A percentile compares a stretch with the other conserved stretches of the same genome.
Evolutionary conservation across 2,888 invertebrate genomes (phyloP).

Genomic region (Melitaea athalia): DNA sequence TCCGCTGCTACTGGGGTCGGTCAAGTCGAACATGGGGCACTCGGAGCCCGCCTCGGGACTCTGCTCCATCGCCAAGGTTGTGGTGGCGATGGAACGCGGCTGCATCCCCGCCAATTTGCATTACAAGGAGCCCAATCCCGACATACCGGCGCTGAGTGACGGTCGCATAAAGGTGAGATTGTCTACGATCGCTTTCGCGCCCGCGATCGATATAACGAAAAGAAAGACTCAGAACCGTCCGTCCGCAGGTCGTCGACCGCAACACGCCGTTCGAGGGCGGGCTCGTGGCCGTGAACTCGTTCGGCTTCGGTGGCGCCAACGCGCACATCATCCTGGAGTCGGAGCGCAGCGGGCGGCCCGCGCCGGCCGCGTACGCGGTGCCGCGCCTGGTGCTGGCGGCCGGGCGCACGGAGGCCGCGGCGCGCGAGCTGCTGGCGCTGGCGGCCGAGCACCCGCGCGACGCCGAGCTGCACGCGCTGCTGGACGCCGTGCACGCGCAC

Average conservation of each 20-base stretch:
- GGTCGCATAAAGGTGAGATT: conserved; percentile 89
- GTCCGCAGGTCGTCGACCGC: conserved; percentile 87
- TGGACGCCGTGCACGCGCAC: conserved; percentile 88
- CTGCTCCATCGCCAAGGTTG: conserved; percentile 93
- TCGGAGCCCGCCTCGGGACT: conserved; percentile 96
- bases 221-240: not conserved
- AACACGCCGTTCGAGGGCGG: conserved; percentile 94
- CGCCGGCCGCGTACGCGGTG: conserved; percentile 63
- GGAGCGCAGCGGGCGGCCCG: conserved; percentile 83
- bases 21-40: conserved; percentile 99
- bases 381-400: conserved; percentile 89
- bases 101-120: conserved; percentile 96
- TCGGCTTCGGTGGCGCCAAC: conserved; percentile 99
- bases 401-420: conserved; percentile 92
- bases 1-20: conserved; percentile 96
- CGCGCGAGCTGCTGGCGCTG: conserved; percentile 84
- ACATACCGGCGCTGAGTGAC: conserved; percentile 94
- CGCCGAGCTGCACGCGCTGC: conserved; percentile 88
- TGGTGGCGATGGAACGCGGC: conserved; percentile 96
- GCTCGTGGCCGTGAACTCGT: conserved; percentile 96
- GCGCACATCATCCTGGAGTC: conserved; percentile 94
- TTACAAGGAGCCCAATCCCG: conserved; percentile 91
- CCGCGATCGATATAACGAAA: no score
- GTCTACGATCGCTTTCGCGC: no score
- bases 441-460: conserved; percentile 84